Evolutionary conservation across 2,888 invertebrate genomes (phyloP).

Genomic region (Endomychus coccineus): DNA sequence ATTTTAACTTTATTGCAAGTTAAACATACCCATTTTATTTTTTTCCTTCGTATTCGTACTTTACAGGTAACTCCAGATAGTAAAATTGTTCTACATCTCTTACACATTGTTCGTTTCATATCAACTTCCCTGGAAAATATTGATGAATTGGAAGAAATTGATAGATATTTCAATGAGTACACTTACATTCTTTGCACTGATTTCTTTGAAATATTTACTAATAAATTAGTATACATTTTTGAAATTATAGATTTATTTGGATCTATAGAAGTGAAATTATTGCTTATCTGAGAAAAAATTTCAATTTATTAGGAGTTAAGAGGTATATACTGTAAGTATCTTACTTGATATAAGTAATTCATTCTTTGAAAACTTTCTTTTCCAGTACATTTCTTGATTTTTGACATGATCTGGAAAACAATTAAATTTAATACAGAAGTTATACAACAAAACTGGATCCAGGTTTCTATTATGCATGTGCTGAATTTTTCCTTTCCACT

Average conservation of each 20-base stretch:
- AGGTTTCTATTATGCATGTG: no score
- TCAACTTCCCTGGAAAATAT: conserved; percentile 41
- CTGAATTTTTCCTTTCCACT: no score
- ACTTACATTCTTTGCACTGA: conserved; percentile 41
- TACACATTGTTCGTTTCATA: conserved; percentile 49
- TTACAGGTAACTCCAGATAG: conserved; percentile 47
- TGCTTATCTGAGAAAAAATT: conserved; percentile 26
- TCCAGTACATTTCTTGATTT: conserved; percentile 53
- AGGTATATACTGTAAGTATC: neutral
- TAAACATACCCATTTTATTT: conserved; percentile 43
- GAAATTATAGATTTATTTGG: conserved; percentile 24
- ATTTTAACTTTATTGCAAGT: conserved; percentile 40
- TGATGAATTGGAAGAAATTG: neutral
- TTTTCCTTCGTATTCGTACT: conserved; percentile 46
- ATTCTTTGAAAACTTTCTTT: conserved; percentile 62
- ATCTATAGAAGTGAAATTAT: conserved; percentile 26
- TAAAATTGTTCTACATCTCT: conserved; percentile 46
- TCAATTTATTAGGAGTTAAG: neutral
- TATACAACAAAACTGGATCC: no score
- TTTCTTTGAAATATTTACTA: conserved; percentile 38
- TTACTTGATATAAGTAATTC: conserved; percentile 62
- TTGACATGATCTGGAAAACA: conserved; percentile 30
- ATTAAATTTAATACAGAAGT: no score
- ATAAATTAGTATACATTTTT: conserved; percentile 34
- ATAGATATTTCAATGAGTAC: conserved; percentile 1